Evolutionary conservation across 1,140 invertebrate species (phyloP).

Genomic region (Papilio polytes): DNA sequence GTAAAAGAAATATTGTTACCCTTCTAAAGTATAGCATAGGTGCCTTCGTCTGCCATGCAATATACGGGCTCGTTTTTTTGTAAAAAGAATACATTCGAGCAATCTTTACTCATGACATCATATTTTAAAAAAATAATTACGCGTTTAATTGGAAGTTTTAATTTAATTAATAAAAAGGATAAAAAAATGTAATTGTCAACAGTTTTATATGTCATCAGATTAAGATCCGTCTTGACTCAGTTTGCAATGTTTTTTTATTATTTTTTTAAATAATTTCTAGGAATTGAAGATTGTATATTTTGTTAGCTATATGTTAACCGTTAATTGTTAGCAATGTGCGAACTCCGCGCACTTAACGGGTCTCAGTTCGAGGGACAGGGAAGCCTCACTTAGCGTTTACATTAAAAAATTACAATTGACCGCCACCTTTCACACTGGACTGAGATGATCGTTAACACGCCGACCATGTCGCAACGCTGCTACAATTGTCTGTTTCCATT

Average conservation of each 20-base stretch:
- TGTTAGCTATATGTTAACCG: background rate
- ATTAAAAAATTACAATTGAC: slow-evolving; percentile 46
- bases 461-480: slow-evolving; percentile 42
- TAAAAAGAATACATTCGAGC: background rate
- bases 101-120: background rate
- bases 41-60: background rate
- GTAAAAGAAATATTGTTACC: background rate
- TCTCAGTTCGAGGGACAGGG: background rate
- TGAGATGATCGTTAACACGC: slow-evolving; percentile 46
- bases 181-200: background rate
- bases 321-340: slow-evolving; percentile 11
- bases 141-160: slow-evolving; percentile 26
- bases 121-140: background rate
- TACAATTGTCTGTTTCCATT: slow-evolving; percentile 40
- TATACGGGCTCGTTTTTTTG: background rate
- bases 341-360: slow-evolving; percentile 30
- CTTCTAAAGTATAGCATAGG: background rate
- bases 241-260: background rate
- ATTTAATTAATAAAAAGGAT: slow-evolving; percentile 18
- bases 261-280: background rate
- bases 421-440: slow-evolving; percentile 47
- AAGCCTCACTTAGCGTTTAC: slow-evolving; percentile 44
- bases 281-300: background rate
- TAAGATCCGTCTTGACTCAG: slow-evolving; percentile 13
- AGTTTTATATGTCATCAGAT: background rate